Evolutionary conservation across 2,797 vertebrate genomes (phyloP).

Genomic region (Tympanoctomys barrerae): DNA sequence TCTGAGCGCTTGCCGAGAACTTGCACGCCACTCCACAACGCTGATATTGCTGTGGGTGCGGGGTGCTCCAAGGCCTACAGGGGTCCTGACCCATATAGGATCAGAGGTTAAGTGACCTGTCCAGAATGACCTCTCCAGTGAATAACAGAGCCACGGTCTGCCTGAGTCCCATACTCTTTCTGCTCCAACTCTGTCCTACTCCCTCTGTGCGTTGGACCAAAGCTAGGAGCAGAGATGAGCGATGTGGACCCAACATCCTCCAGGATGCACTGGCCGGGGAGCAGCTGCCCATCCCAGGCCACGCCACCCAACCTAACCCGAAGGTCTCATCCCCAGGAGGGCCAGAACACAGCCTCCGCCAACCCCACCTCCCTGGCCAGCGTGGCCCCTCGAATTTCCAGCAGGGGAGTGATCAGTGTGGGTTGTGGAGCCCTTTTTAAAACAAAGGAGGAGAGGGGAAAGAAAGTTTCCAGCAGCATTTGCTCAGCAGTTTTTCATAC

Average conservation of each 20-base stretch:
- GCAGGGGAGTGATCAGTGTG: fast-evolving
- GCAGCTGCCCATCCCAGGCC: not conserved
- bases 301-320: fast-evolving
- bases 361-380: not conserved
- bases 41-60: not conserved
- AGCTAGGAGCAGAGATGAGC: not conserved
- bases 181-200: not conserved
- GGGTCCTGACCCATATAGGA: not conserved
- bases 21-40: too few species aligned
- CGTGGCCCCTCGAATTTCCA: not conserved
- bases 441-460: conserved; percentile 71
- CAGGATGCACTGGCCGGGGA: fast-evolving
- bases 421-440: conserved; percentile 30
- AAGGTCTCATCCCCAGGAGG: not conserved
- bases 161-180: not conserved
- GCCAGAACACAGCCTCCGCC: not conserved
- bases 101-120: not conserved
- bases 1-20: too few species aligned
- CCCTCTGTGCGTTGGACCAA: not conserved
- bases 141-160: not conserved
- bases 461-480: conserved; percentile 85
- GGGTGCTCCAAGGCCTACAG: not conserved
- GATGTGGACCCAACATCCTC: fast-evolving
- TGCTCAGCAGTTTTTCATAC: conserved; percentile 89
- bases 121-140: not conserved